Conservation (phyloP, 2,113 vertebrate species). For the Quiscalus mexicanus region DNA sequence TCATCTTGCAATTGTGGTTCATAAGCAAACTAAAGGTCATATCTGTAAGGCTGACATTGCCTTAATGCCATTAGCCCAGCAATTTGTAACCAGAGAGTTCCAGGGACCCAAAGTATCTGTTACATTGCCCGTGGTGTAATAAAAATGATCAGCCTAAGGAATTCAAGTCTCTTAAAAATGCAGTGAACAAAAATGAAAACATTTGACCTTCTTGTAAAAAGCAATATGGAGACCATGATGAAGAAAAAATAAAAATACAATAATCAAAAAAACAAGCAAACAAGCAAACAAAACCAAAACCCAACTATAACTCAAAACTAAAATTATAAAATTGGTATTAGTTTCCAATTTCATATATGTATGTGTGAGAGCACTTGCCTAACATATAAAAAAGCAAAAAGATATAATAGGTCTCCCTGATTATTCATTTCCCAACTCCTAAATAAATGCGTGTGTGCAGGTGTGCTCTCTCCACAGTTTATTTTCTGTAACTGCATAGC, state of each 20-base stretch:
- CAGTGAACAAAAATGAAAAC: neutral
- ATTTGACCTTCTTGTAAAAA: neutral
- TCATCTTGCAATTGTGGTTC: neutral
- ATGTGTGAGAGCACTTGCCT: neutral
- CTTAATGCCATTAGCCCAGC: neutral
- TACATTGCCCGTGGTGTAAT: neutral
- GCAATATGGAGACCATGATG: neutral
- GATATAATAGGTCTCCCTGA: neutral
- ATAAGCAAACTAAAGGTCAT: neutral
- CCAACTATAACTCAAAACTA: neutral
- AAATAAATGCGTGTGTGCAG: neutral
- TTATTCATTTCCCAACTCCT: neutral
- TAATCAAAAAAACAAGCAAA: neutral
- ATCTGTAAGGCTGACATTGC: neutral
- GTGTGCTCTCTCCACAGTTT: neutral
- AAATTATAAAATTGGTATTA: neutral
- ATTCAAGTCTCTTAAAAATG: neutral
- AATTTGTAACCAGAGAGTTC: neutral
- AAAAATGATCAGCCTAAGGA: neutral
- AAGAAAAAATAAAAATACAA: too few species aligned
- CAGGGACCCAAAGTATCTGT: neutral
- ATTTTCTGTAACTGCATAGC: neutral
- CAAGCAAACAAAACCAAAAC: neutral
- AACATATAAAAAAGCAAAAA: neutral
- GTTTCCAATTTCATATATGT: neutral